Percentiles rank a stretch among this genome's conserved stretches.
These are phyloP conservation scores for Volucella zonaria DNA, from an alignment of 2,888 invertebrate species.

Conservation along the genomic window DNA sequence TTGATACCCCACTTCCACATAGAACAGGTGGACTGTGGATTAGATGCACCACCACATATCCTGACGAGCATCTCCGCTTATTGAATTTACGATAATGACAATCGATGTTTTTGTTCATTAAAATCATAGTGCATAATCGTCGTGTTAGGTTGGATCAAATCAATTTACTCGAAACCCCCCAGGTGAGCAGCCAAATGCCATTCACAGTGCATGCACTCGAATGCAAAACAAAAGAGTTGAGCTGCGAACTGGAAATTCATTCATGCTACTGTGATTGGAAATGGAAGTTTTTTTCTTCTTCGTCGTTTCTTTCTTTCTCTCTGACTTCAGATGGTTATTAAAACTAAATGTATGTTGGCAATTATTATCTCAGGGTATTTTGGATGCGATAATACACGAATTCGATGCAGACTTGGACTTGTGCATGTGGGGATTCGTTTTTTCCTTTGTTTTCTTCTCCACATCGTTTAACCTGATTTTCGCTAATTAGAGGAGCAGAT, in stretches of 20 bases:
- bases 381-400: constrained; percentile 21
- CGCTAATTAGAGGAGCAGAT: too few relatives aligned
- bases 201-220: not conserved
- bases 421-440: not conserved
- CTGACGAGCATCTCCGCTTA: not conserved
- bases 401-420: not conserved
- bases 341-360: constrained; percentile 44
- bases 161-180: constrained; percentile 38
- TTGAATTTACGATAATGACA: constrained; percentile 59
- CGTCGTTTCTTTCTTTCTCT: constrained; percentile 21
- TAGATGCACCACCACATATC: too few relatives aligned
- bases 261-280: constrained; percentile 39
- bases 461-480: not conserved
- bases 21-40: constrained; percentile 35
- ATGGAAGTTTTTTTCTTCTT: constrained; percentile 10
- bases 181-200: not conserved
- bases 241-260: constrained; percentile 68
- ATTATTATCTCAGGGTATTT: constrained; percentile 24
- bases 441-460: constrained; percentile 8
- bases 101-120: constrained; percentile 69
- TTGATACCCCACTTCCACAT: constrained; percentile 36
- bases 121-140: constrained; percentile 58
- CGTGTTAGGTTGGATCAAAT: constrained; percentile 58
- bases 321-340: constrained; percentile 19
- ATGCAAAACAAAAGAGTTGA: constrained; percentile 61